Evolutionary conservation across 1,140 invertebrate genomes (phyloP).

Genomic region (Drosophila truncata): DNA sequence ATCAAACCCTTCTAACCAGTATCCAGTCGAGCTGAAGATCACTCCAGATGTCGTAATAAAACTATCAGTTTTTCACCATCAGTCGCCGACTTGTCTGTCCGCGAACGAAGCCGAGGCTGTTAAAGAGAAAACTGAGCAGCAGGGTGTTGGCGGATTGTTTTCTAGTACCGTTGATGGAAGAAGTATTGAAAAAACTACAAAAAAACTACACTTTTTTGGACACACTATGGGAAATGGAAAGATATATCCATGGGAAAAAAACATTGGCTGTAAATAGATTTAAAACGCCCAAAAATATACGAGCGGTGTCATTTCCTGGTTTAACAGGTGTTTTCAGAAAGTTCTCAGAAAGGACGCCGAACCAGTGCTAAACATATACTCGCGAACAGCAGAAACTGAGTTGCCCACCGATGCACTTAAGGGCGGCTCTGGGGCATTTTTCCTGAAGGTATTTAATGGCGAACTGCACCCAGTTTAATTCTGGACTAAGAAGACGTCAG

Average conservation of each 20-base stretch:
- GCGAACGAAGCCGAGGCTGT: background rate
- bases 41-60: background rate
- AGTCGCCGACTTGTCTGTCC: background rate
- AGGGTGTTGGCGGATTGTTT: conserved; percentile 46
- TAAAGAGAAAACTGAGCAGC: conserved; percentile 42
- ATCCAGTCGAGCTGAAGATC: background rate
- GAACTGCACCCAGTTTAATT: background rate
- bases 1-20: background rate
- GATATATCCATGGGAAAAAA: too few relatives aligned
- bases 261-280: too few relatives aligned
- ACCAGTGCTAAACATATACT: background rate
- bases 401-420: background rate
- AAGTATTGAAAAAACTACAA: conserved; percentile 40
- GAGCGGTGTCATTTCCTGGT: too few relatives aligned
- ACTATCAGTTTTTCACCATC: background rate
- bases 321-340: background rate
- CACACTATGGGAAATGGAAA: too few relatives aligned
- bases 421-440: background rate
- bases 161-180: conserved; percentile 55
- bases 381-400: background rate
- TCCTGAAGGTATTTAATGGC: background rate
- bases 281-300: too few relatives aligned
- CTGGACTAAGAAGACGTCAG: background rate
- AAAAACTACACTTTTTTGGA: background rate
- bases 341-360: background rate